Conservation (phyloP, 2,888 invertebrate species). For the Platerodrilus igneus region DNA sequence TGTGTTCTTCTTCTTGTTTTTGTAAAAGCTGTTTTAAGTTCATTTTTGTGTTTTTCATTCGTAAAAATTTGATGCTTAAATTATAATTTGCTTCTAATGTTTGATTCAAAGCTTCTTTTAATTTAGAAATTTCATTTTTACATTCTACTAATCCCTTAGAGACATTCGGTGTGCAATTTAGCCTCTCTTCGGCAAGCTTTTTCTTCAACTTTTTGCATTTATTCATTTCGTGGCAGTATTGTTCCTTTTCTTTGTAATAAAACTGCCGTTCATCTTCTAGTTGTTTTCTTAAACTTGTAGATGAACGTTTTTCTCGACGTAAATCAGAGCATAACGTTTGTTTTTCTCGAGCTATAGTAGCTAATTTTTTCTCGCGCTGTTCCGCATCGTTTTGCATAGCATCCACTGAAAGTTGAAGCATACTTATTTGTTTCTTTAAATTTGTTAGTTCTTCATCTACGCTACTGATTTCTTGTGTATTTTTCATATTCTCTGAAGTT, state of each 20-base stretch:
- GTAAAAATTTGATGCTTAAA: slow-evolving; percentile 46
- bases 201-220: slow-evolving; percentile 41
- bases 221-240: slow-evolving; percentile 51
- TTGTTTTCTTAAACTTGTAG: slow-evolving; percentile 51
- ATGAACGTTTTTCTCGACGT: slow-evolving; percentile 49
- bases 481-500: background rate
- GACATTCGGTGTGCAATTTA: slow-evolving; percentile 21
- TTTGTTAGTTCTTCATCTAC: slow-evolving; percentile 39
- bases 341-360: slow-evolving; percentile 51
- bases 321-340: slow-evolving; percentile 51
- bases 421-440: slow-evolving; percentile 45
- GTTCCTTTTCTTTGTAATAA: slow-evolving; percentile 54
- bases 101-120: slow-evolving; percentile 43
- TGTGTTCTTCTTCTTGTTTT: slow-evolving; percentile 38
- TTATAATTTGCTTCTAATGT: slow-evolving; percentile 48
- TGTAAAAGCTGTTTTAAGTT: slow-evolving; percentile 39
- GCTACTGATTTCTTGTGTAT: background rate
- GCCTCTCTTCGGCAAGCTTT: slow-evolving; percentile 34
- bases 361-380: slow-evolving; percentile 49
- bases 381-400: slow-evolving; percentile 49
- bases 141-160: slow-evolving; percentile 38
- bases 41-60: slow-evolving; percentile 46
- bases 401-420: slow-evolving; percentile 47
- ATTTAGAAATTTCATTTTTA: slow-evolving; percentile 41
- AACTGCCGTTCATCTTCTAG: slow-evolving; percentile 54